Conservation (phyloP, 2,113 vertebrate species). For the Scartelaos histophorus region DNA sequence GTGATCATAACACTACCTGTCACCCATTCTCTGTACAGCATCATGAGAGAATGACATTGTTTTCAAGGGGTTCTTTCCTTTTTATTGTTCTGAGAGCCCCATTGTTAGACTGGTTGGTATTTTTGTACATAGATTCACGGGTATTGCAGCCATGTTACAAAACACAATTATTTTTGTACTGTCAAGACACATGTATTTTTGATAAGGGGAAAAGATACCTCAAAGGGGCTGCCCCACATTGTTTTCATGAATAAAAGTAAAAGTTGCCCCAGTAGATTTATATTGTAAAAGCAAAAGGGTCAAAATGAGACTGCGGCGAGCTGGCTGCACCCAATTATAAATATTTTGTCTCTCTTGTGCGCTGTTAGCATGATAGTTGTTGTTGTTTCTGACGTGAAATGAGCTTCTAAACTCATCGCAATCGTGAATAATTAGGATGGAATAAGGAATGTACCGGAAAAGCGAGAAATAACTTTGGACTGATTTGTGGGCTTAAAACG, state of each 20-base stretch:
- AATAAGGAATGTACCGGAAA: too few species aligned
- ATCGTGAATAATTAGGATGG: too few species aligned
- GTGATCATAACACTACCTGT: conserved; percentile 13
- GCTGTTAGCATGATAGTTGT: too few species aligned
- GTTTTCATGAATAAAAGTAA: background rate
- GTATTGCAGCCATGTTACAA: background rate
- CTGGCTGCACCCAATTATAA: too few species aligned
- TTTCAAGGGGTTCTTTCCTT: background rate
- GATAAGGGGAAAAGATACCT: background rate
- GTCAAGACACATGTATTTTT: background rate
- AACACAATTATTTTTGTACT: background rate
- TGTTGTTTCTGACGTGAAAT: too few species aligned
- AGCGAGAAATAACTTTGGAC: too few species aligned
- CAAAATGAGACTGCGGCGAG: too few species aligned
- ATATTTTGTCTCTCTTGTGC: too few species aligned
- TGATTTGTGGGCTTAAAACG: too few species aligned
- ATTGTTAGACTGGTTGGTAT: background rate
- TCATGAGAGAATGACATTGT: background rate
- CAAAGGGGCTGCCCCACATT: background rate
- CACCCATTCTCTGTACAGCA: background rate
- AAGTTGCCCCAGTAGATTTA: too few species aligned
- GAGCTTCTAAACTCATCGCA: too few species aligned
- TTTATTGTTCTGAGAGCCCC: background rate
- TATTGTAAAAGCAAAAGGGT: too few species aligned
- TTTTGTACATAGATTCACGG: background rate